These are phyloP conservation scores for Leucopternis melanops DNA, from an alignment of 2,113 vertebrate genomes.

Conservation along the genomic window DNA sequence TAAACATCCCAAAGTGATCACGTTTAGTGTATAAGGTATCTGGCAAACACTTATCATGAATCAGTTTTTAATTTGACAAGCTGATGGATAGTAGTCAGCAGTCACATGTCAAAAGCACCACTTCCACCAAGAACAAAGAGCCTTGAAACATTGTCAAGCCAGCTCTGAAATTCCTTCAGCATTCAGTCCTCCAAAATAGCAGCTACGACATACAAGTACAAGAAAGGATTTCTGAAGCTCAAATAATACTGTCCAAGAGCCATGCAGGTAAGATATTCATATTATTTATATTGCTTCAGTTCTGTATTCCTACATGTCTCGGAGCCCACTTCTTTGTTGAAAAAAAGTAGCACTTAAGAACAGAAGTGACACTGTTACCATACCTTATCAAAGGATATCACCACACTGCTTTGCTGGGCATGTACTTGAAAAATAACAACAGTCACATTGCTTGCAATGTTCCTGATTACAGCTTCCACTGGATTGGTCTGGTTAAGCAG, in stretches of 20 bases:
- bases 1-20: neutral
- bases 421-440: constrained; percentile 88
- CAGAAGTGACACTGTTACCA: neutral
- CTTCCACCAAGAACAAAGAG: neutral
- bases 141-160: neutral
- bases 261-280: neutral
- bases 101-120: neutral
- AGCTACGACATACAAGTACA: neutral
- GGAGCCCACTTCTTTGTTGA: neutral
- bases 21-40: neutral
- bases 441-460: constrained; percentile 77
- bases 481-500: constrained; percentile 74
- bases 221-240: neutral
- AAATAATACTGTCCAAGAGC: neutral
- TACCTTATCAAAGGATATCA: constrained; percentile 85
- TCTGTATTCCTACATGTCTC: neutral
- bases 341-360: neutral
- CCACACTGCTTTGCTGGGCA: constrained; percentile 79
- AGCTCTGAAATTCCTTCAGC: neutral
- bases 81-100: neutral
- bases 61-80: neutral
- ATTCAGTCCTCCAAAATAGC: neutral
- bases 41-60: neutral
- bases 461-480: constrained; percentile 77
- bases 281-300: neutral